Base-by-base conservation (phyloP, 2,797 vertebrate species). In the Moxostoma hubbsi region DNA sequence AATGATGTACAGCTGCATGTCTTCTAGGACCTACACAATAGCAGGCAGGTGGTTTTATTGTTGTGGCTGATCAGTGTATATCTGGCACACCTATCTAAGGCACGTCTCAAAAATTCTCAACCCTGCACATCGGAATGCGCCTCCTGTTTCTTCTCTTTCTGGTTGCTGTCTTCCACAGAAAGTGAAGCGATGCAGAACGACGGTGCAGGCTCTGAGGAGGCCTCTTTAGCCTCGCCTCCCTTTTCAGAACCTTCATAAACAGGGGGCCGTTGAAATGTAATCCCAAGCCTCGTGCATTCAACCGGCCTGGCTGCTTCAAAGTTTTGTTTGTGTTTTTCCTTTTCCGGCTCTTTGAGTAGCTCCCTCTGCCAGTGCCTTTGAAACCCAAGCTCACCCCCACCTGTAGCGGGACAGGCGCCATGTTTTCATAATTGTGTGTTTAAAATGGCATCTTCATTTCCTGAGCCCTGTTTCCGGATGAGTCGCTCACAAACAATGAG, bases 151-250 rank as follows among this genome's bases (percentile, higher is more conserved):
- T 80, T 86, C 71, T 85, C 79, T 87, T 86, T 85, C 59, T 84
- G 73, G 82, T 77, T 16, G 12, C 83, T 68, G 58, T 88, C 84
- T 89, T 87, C 75, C 77, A 85, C 83, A 83, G 72, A 81, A 87
- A 63, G 85, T 91, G 93, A 93, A 94, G 90, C 77, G 89, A 87
- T 90, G 92, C 90, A 88, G 92, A 95, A 93, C 88, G 76, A 88
- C 85, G 86, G 92, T 92, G 90, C 88, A 90, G 90, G 90, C 89
- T 86, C 85, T 71, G 63, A 50, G 5, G 72, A 80, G 79, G 74
- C 63, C 46, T 71, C 18, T n/a, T 57, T 53, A 49, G 45, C 65
- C 47, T 49, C 85, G 63, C 79, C 69, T 80, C 83, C 83, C 84
- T 85, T 85, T 2, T 46, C 73, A 68, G 85, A 90, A 90, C 89